These are phyloP conservation scores for Dusona sp. DNA, from an alignment of 2,888 invertebrate species.

Conservation along the genomic window DNA sequence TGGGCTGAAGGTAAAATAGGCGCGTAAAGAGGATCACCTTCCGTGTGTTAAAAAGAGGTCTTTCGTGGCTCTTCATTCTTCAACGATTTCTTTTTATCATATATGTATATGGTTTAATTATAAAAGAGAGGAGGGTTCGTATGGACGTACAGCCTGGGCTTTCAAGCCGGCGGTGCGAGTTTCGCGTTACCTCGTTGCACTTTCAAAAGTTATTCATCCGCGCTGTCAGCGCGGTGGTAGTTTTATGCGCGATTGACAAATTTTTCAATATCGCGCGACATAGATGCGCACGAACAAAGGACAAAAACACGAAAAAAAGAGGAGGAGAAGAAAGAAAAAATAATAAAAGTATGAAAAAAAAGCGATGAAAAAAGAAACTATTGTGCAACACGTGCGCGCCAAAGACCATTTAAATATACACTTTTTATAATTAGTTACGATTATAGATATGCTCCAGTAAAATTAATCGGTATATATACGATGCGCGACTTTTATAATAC, in stretches of 20 bases:
- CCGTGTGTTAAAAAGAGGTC: neutral
- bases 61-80: neutral
- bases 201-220: slow-evolving; percentile 34
- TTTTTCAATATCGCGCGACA: neutral
- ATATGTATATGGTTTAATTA: neutral
- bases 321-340: neutral
- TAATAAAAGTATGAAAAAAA: neutral
- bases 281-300: neutral
- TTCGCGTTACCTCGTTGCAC: slow-evolving; percentile 59
- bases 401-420: neutral
- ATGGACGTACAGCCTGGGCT: slow-evolving; percentile 2
- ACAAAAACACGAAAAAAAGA: neutral
- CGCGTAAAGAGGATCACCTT: neutral
- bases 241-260: slow-evolving; percentile 14
- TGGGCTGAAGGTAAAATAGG: neutral
- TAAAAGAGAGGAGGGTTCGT: neutral
- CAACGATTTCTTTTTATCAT: neutral
- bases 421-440: slow-evolving; percentile 7
- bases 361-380: neutral
- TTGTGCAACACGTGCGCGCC: neutral
- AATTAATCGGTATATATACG: slow-evolving; percentile 34
- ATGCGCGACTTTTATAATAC: slow-evolving; percentile 21
- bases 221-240: neutral
- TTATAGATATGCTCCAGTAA: slow-evolving; percentile 42
- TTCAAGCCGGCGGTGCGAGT: slow-evolving; percentile 36